Base-by-base conservation (phyloP, 1,140 invertebrate genomes). In the Helicoverpa zea region DNA sequence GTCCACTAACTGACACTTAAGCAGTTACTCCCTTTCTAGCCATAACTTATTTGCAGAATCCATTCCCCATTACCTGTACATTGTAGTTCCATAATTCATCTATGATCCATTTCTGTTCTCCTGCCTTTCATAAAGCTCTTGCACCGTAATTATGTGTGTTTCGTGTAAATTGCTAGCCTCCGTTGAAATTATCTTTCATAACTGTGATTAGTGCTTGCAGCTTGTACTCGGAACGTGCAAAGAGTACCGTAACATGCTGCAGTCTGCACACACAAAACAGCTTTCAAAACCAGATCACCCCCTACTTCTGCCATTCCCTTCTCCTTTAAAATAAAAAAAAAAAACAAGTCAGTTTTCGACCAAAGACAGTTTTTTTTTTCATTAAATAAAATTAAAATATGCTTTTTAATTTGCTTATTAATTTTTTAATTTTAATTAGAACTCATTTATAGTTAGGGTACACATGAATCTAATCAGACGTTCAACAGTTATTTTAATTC, bases 151-250 rank as follows among this genome's bases (percentile, higher is more conserved):
- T 52, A 72, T 51, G 68, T 72, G 47, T 52, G 54, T 72, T 72
- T 72, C 68, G 68, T 72, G 68, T 72, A 72, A 72, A 72, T 72
- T 72, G 68, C 68, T 54, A 52, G 68, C 68, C 68, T 72, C 49
- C 68, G 68, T 52, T 72, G 47, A 29, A 72, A 72, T 72, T 72
- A 72, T 72, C 68, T 72, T 72, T 72, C 68, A 72, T 72, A 72
- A 72, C 68, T 72, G 68, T 54, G 49, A 72, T 72, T 52, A 72
- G 68, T 54, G 68, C 68, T 72, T 72, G 43, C 49, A 54, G 43
- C 68, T 18, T 18, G 49, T 54, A 72, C 23, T 72, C 5, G 68
- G 35, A 54, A 72, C 68, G 68, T 72, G 68, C 68, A 72, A 47
- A 47, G 18, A 52, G 68, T 72, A 72, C 68, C 68, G 68, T 68